phyloP scores from a whole-genome alignment of 2,113 vertebrate species.

The Hiodon alosoides region DNA sequence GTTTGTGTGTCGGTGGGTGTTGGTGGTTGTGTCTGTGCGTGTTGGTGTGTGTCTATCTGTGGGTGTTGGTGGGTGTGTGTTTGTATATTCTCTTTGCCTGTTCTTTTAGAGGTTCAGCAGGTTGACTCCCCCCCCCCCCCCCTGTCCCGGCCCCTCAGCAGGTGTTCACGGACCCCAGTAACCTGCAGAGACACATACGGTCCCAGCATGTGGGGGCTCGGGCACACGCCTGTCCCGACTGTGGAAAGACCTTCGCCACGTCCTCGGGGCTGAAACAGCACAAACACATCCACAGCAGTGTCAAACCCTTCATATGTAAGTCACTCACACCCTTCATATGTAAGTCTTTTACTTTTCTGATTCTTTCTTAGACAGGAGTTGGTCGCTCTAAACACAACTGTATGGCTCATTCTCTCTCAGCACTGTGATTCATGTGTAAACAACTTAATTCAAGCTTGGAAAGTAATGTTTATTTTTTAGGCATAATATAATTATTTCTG shows the following conservation, averaged over 20 bases:
- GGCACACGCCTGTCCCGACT: slow-evolving; percentile 96
- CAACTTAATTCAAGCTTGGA: too few relatives aligned
- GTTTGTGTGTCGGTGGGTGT: neutral
- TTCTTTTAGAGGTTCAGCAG: slow-evolving; percentile 22
- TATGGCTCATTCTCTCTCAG: slow-evolving; percentile 39
- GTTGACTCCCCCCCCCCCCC: slow-evolving; percentile 39
- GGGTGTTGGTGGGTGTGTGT: neutral
- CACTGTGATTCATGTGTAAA: slow-evolving; percentile 36
- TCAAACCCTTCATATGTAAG: slow-evolving; percentile 99
- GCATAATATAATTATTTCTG: too few relatives aligned
- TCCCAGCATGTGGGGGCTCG: slow-evolving; percentile 97
- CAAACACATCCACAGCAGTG: slow-evolving; percentile 99
- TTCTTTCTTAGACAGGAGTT: slow-evolving; percentile 20
- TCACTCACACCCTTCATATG: slow-evolving; percentile 77
- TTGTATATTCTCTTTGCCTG: neutral
- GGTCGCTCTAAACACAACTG: slow-evolving; percentile 66
- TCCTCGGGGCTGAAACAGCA: slow-evolving; percentile 99
- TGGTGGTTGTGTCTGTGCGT: neutral
- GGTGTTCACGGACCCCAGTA: slow-evolving; percentile 99
- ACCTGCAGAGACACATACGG: slow-evolving; percentile 99
- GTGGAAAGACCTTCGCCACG: slow-evolving; percentile 98
- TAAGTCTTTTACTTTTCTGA: slow-evolving; percentile 60
- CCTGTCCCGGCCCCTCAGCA: slow-evolving; percentile 84
- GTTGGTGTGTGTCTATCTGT: neutral
- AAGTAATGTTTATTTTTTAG: too few relatives aligned